Base-by-base conservation (phyloP, 2,888 invertebrate genomes). In the Dendrolimus houi region DNA sequence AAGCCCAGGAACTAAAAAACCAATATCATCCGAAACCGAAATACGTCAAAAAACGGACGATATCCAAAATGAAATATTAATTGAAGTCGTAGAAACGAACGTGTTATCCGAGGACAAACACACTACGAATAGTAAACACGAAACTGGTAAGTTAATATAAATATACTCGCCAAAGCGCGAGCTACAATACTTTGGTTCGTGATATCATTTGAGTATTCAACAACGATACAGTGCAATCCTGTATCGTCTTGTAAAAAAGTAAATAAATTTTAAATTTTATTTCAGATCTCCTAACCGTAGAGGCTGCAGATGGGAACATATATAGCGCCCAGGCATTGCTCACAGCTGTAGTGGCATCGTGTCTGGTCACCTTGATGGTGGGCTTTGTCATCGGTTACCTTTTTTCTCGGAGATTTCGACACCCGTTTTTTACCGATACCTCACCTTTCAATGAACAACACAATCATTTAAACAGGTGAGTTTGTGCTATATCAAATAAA, bases 321-420 rank as follows among this genome's bases (percentile, higher is more conserved):
- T 96, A 96, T 83, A 95, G 95, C 54, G 95, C 96, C 2, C 95
- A 96, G 74, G 96, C 96, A 1, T 85, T 97, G 63, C 94, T 96
- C 57, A 94, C 96, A 54, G 95, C 96, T 9, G 94, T 96, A 42
- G 94, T 95, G 57, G 94, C 95, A 10, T 95, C 96, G 55, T 95
- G 96, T 73, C 92, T 97, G 60, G 94, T 95, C 57, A 96, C 96
- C 12, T 91, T 96, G 62, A 93, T 96, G 78, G 92, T 96, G 61
- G 97, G 97, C 59, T 97, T 97, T 81, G 93, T 96, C 63, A 94
- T 95, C 63, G 97, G 97, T 53, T 97, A 95, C 79, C 93, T 95
- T 72, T 96, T 96, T 81, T 96, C 96, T 41, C 92, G 95, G 75
- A 92, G 95, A 87, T 94, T 95, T 92, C 91, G 93, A 56, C 94